Evolutionary conservation across 2,113 vertebrate species (phyloP), one percentile per base, ranked within the genome.

Genomic region (Tapirus terrestris): DNA sequence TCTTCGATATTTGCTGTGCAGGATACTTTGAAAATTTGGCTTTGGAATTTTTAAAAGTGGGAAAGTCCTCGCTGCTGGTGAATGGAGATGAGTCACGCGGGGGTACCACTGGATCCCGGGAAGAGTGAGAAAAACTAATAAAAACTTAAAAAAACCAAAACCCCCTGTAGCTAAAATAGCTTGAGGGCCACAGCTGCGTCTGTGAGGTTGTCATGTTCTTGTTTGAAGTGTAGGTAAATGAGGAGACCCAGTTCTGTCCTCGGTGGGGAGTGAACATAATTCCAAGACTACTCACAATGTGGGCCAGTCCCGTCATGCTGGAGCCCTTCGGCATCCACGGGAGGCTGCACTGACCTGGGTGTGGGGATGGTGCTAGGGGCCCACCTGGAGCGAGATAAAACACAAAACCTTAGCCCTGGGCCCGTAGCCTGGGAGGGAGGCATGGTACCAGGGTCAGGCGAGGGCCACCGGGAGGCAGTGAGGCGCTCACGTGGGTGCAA

Each of bases 11-110:
- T 25, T 96, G 72, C 1, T 79, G 1, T 84, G 7, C 39, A 65
- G 94, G 97, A 83, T 80, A 29, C 45, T 95, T 91, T 88, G 60
- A 53, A 94, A 85, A 87, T 33, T 9, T 80, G 48, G 45, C 58
- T 96, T 89, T 94, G 84, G 96, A 75, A 25, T 84, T 27, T 92
- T 94, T 95, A 20, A 83, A 96, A 94, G 89, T 91, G 68, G 43
- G 39, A 45, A 93, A 72, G 77, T 23, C 51, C 33, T 85, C 68
- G 56, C 16, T 91, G 17, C 43, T 86, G n/a, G 67, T 12, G 72
- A 95, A 70, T 45, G 9, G 51, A 43, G 75, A 83, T 79, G 70
- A 51, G 68, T 95, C 93, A 84, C 36, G 91, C 60, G 85, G 43
- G n/a, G 45, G 73, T 94, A 95, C 96, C 91, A 80, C 17, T 63